These are phyloP conservation scores for Anthoscopus minutus DNA, from an alignment of 2,113 vertebrate species.

Conservation along the genomic window DNA sequence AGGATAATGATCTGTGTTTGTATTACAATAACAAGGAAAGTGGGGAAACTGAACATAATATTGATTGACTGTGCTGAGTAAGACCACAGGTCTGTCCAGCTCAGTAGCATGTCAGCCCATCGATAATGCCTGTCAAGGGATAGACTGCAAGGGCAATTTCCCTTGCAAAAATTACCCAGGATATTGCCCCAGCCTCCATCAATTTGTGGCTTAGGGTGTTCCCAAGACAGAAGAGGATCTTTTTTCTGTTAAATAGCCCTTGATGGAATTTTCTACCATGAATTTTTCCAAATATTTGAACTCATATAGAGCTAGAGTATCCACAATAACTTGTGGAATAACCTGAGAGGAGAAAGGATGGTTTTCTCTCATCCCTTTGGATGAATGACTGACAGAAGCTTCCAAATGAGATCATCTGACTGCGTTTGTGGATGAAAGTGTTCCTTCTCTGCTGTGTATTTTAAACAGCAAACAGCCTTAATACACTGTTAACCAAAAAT, in stretches of 20 bases:
- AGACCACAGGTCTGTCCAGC: not conserved
- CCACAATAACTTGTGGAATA: conserved; percentile 39
- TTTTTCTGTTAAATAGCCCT: not conserved
- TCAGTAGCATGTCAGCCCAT: not conserved
- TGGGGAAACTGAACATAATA: not conserved
- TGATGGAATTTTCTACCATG: not conserved
- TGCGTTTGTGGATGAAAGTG: conserved; percentile 37
- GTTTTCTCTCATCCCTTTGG: not conserved
- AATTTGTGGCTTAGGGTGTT: not conserved
- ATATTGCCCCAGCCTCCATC: not conserved
- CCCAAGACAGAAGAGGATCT: not conserved
- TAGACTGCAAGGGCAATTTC: not conserved
- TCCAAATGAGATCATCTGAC: conserved; percentile 1
- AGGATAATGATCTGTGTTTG: not conserved
- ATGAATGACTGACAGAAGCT: conserved; percentile 8
- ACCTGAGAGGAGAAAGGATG: not conserved
- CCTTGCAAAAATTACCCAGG: not conserved
- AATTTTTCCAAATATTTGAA: not conserved
- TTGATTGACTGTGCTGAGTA: not conserved
- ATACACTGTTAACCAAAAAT: conserved; percentile 57
- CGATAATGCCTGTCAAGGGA: not conserved
- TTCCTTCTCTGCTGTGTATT: conserved; percentile 40
- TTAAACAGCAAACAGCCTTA: conserved; percentile 54
- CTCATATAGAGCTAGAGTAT: not conserved
- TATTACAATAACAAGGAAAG: not conserved